Base-by-base conservation (phyloP, 1,140 invertebrate species). In the Apis florea region DNA sequence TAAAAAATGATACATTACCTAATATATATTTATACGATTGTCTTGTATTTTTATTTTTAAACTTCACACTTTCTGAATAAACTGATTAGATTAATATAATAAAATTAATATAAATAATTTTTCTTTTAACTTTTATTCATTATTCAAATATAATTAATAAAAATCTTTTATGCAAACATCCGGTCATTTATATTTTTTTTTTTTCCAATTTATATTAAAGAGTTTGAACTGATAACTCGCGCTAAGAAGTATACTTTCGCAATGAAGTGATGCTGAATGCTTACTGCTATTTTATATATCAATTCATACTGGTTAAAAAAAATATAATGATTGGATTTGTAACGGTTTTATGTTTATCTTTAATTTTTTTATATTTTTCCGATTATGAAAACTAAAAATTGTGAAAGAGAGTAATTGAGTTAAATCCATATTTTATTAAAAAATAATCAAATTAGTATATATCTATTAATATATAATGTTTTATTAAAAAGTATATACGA, bases 11-110 rank as follows among this genome's bases (percentile, higher is more conserved):
- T 9, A 31, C n/a, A 49, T 85, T 80, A 40, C 68, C 67, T 85
- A 61, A 82, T 68, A 17, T 26, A 85, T 71, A 82, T 73, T 31
- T 61, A 49, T 66, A 81, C 51, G 63, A 51, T 54, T 31, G 70
- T 79, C 53, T 79, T 56, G 59, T 68, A 61, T 82, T 73, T 53
- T 75, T 74, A 85, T 89, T 90, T 91, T 90, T 86, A 61, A 86
- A 89, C 56, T 89, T 88, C 83, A 90, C 90, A 89, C 90, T 90
- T 90, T 89, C 87, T 90, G 88, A 89, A 54, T 75, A 70, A 56
- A 70, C 47, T 40, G n/a, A 77, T 69, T 31, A 61, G 21, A 40
- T 5, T 19, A 51, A 54, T 49, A 63, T 54, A n/a, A n/a, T n/a
- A n/a, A n/a, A n/a, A n/a, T n/a, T n/a, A n/a, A n/a, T n/a, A n/a